phyloP scores from a whole-genome alignment of 2,113 vertebrate species.

The Cyphomyrus plagiostoma region DNA sequence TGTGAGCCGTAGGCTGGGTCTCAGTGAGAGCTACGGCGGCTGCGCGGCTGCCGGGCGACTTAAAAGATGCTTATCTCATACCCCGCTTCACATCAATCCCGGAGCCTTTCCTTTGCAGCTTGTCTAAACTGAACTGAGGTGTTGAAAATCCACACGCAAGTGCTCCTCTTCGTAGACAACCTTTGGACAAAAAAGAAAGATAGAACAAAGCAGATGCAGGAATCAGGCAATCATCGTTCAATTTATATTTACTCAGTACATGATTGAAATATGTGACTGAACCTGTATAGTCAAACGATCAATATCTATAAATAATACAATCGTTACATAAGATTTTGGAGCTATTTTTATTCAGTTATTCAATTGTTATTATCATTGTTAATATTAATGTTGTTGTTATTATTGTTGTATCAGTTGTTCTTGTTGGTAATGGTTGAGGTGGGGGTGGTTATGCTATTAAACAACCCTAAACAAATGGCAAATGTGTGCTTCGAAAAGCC shows the following conservation, averaged over 20 bases:
- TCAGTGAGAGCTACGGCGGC: slow-evolving; percentile 31
- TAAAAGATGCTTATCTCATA: slow-evolving; percentile 46
- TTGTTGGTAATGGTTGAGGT: not conserved
- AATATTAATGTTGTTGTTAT: not conserved
- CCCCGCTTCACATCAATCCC: slow-evolving; percentile 39
- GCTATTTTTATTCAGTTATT: not conserved
- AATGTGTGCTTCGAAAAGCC: not conserved
- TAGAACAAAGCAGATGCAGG: not conserved
- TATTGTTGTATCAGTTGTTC: not conserved
- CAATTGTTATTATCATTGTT: not conserved
- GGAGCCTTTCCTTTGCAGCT: slow-evolving; percentile 25
- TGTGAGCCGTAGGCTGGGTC: not conserved
- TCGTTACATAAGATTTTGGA: not conserved
- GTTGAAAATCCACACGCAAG: slow-evolving; percentile 23
- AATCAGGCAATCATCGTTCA: not conserved
- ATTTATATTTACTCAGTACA: not conserved
- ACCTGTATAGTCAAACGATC: not conserved
- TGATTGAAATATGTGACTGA: not conserved
- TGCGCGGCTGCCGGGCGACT: slow-evolving; percentile 13
- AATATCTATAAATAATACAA: not conserved
- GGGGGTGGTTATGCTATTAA: not conserved
- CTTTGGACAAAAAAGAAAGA: not conserved
- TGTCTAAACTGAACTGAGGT: slow-evolving; percentile 34
- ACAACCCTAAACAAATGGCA: not conserved
- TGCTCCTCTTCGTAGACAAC: not conserved